These are phyloP conservation scores for Lepisosteus oculatus DNA, from an alignment of 2,113 vertebrate species.

Conservation along the genomic window DNA sequence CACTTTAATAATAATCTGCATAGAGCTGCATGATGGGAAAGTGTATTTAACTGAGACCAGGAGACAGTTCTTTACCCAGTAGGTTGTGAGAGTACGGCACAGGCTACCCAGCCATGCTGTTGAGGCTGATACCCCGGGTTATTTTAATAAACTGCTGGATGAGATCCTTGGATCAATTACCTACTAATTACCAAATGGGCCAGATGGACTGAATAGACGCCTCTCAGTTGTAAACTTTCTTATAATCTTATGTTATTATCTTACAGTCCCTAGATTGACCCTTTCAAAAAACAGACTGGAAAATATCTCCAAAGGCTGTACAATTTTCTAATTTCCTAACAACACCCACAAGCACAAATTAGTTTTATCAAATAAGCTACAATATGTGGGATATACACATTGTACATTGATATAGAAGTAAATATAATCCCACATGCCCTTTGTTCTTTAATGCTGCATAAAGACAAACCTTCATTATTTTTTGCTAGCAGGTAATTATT, in stretches of 20 bases:
- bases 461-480: conserved; percentile 28
- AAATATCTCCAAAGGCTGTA: neutral
- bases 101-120: too few relatives aligned
- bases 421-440: neutral
- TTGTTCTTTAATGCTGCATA: conserved; percentile 4
- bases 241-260: conserved; percentile 12
- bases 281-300: conserved; percentile 16
- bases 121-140: too few relatives aligned
- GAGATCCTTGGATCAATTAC: too few relatives aligned
- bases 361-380: neutral
- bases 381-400: neutral
- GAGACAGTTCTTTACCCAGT: too few relatives aligned
- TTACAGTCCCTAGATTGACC: conserved; percentile 37
- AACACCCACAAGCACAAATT: conserved; percentile 9
- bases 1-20: too few relatives aligned
- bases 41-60: too few relatives aligned
- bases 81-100: too few relatives aligned
- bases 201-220: too few relatives aligned
- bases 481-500: conserved; percentile 42
- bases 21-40: too few relatives aligned
- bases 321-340: neutral
- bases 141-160: too few relatives aligned
- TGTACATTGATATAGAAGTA: neutral
- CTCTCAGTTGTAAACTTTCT: too few relatives aligned
- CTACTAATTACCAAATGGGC: too few relatives aligned